These are phyloP conservation scores for Hyposoter dolosus DNA, from an alignment of 2,888 invertebrate genomes.

Conservation along the genomic window DNA sequence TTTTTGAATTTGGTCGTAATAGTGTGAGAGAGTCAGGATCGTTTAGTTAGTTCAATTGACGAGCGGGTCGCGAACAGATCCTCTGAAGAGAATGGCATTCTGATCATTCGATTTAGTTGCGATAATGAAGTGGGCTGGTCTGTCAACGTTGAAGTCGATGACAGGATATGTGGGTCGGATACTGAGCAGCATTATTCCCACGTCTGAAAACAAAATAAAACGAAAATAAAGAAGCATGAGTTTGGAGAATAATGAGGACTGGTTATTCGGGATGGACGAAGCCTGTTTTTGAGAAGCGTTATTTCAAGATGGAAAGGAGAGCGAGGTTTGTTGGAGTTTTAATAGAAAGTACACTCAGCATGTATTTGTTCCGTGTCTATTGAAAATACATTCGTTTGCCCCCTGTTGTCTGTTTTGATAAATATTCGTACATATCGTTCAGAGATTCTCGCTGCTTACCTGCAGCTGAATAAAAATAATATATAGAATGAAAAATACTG, in stretches of 20 bases:
- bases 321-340: neutral
- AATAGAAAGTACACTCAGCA: neutral
- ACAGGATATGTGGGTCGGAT: neutral
- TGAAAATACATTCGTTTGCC: neutral
- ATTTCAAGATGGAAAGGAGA: neutral
- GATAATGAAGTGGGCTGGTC: conserved; percentile 55
- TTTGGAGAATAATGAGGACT: neutral
- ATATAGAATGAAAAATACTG: neutral
- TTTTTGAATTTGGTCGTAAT: neutral
- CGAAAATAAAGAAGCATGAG: neutral
- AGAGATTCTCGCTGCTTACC: conserved; percentile 1
- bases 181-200: neutral
- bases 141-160: conserved; percentile 44
- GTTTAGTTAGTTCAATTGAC: neutral
- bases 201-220: conserved; percentile 35
- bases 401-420: neutral
- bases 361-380: neutral
- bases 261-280: neutral
- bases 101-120: conserved; percentile 7
- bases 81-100: conserved; percentile 40
- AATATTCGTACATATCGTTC: conserved; percentile 2
- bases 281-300: neutral
- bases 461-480: neutral
- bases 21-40: neutral
- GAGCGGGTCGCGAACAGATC: conserved; percentile 39